Evolutionary conservation across 2,797 vertebrate species (phyloP), one percentile per base, ranked within the genome.

Genomic region (Gephyroberyx darwinii): DNA sequence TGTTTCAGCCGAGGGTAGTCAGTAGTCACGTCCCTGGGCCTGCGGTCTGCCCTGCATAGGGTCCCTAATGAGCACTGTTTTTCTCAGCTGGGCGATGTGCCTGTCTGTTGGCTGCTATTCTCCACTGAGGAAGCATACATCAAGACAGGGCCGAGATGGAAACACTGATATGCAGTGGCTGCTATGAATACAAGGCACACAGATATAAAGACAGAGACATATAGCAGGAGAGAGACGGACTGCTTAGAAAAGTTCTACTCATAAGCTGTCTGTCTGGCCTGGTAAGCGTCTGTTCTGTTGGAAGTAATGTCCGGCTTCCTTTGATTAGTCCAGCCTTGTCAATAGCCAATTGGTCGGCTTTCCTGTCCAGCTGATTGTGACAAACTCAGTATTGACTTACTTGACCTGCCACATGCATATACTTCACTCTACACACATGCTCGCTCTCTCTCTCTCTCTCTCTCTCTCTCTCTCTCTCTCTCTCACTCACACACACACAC

Each of bases 51-150:
- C 62, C 74, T 65, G 59, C 61, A 43, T 35, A 78, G 58, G 54
- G 55, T 61, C 68, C 51, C 31, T 89, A 88, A 88, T 86, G 66
- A 83, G 76, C 74, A 31, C 48, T 35, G 53, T 61, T 31, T 57
- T 53, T 30, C 19, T 67, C 17, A 16, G 75, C 61, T 64, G 50
- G 67, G 63, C 61, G 20, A 45, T 53, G 35, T 65, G 67, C 77
- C 47, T 67, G 35, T 57, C 54, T 69, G 57, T 60, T 61, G 63
- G 66, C 66, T 30, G 14, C 56, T 45, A 26, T 72, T 52, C 41
- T 33, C 17, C 31, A 58, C 64, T 48, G 57, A 59, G 48, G 45
- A 69, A 45, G 57, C 55, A 26, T 26, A 26, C 26, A 26, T 26
- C 26, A 26, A 26, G 26, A 26, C 26, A 26, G 26, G 26, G 1